Percentiles rank a stretch among this genome's conserved stretches.
Evolutionary conservation across 2,888 invertebrate genomes (phyloP).

Genomic region (Scelioninae gen. 1): DNA sequence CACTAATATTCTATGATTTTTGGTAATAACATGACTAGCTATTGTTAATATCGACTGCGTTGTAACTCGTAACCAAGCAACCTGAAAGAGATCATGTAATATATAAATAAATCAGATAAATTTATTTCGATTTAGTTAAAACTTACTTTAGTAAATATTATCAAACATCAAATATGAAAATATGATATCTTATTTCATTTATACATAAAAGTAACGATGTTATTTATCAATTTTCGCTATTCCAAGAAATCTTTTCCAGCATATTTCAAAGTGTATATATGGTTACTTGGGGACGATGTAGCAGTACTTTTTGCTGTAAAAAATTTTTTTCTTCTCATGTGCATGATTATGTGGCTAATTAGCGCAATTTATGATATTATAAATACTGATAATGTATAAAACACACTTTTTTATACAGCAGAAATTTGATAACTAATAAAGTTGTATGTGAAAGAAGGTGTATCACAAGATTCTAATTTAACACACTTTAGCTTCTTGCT

Average conservation of each 20-base stretch:
- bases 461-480: no score
- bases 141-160: background rate
- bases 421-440: no score
- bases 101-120: no score
- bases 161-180: background rate
- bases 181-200: background rate
- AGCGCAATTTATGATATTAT: no score
- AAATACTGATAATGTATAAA: no score
- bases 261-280: background rate
- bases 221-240: background rate
- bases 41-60: conserved; percentile 96
- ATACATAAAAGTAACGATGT: background rate
- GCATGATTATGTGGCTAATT: background rate
- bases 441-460: no score
- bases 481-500: no score
- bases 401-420: no score
- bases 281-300: background rate
- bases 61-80: conserved; percentile 95
- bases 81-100: conserved; percentile 85
- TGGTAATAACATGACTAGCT: conserved; percentile 94
- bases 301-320: background rate
- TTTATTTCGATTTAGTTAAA: no score
- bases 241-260: background rate
- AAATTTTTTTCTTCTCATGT: background rate
- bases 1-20: conserved; percentile 93